A percentile compares a stretch with the other conserved stretches of the same genome.
Evolutionary conservation across 2,888 invertebrate species (phyloP).

Genomic region (Scaptomyza flava): DNA sequence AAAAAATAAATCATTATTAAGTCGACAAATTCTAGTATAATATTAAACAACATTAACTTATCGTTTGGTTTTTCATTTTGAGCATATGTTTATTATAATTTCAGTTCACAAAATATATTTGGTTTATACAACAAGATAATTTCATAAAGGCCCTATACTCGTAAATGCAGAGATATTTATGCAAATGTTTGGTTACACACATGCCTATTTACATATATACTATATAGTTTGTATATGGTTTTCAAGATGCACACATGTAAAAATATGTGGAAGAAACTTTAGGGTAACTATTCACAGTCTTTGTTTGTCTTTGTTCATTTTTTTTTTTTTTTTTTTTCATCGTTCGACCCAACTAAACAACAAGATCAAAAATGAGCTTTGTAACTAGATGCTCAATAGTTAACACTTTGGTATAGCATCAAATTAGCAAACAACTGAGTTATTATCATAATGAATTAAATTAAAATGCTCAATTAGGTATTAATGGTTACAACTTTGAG

Average conservation of each 20-base stretch:
- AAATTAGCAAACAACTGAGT: slow-evolving; percentile 15
- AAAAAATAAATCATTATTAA: slow-evolving; percentile 53
- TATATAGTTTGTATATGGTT: slow-evolving; percentile 31
- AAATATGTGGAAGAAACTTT: slow-evolving; percentile 52
- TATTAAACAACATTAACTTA: slow-evolving; percentile 13
- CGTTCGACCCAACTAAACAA: slow-evolving; percentile 35
- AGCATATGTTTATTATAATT: slow-evolving; percentile 44
- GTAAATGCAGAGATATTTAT: slow-evolving; percentile 44
- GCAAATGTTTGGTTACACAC: slow-evolving; percentile 11
- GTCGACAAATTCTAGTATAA: slow-evolving; percentile 65
- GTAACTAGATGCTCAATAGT: slow-evolving; percentile 14
- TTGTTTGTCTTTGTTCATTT: slow-evolving; percentile 47
- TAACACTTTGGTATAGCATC: slow-evolving; percentile 24
- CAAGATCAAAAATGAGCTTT: slow-evolving; percentile 17
- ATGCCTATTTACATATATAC: slow-evolving; percentile 23
- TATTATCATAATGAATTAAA: slow-evolving; percentile 9
- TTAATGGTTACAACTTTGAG: background rate
- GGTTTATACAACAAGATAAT: slow-evolving; percentile 55
- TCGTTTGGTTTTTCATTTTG: slow-evolving; percentile 9
- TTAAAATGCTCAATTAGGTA: background rate
- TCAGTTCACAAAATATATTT: slow-evolving; percentile 27
- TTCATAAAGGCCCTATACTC: slow-evolving; percentile 50
- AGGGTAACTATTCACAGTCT: slow-evolving; percentile 73
- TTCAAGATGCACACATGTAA: slow-evolving; percentile 19
- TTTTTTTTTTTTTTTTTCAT: slow-evolving; percentile 18